A percentile compares a stretch with the other conserved stretches of the same genome.
These are phyloP conservation scores for Trachelus tabidus DNA, from an alignment of 2,888 invertebrate species.

Conservation along the genomic window DNA sequence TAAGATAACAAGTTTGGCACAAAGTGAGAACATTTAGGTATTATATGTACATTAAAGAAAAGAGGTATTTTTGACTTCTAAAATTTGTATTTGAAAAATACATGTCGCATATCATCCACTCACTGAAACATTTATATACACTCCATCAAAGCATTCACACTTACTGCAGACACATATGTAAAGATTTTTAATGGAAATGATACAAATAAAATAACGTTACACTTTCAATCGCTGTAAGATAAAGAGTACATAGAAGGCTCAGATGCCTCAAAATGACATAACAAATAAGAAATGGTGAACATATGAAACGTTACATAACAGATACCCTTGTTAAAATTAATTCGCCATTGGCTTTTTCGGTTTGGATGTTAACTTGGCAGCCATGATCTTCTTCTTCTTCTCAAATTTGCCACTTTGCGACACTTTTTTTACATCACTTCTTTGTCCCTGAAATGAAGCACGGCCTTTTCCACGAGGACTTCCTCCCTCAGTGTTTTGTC, in stretches of 20 bases:
- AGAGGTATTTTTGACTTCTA: neutral
- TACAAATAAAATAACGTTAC: neutral
- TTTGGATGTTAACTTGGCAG: slow-evolving; percentile 68
- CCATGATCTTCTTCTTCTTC: slow-evolving; percentile 69
- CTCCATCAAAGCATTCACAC: neutral
- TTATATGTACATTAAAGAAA: slow-evolving; percentile 19
- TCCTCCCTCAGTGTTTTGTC: slow-evolving; percentile 19
- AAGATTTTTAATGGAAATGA: slow-evolving; percentile 1
- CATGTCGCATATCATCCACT: neutral
- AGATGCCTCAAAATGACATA: neutral
- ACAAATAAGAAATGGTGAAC: neutral
- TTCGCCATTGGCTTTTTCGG: slow-evolving; percentile 22
- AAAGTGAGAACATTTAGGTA: neutral
- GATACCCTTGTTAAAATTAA: neutral
- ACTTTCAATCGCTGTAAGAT: neutral
- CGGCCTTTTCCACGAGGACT: slow-evolving; percentile 8
- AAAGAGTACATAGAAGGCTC: neutral
- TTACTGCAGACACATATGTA: neutral
- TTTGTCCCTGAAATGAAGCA: slow-evolving; percentile 68
- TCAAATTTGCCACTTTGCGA: slow-evolving; percentile 68
- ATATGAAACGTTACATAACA: neutral
- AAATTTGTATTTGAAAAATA: slow-evolving; percentile 15
- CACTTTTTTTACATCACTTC: slow-evolving; percentile 70
- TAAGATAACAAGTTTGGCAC: slow-evolving; percentile 68
- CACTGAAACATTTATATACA: neutral